Evolutionary conservation across 1,140 invertebrate genomes (phyloP), one percentile per base, ranked within the genome.

Genomic region (Anthonomus grandis): DNA sequence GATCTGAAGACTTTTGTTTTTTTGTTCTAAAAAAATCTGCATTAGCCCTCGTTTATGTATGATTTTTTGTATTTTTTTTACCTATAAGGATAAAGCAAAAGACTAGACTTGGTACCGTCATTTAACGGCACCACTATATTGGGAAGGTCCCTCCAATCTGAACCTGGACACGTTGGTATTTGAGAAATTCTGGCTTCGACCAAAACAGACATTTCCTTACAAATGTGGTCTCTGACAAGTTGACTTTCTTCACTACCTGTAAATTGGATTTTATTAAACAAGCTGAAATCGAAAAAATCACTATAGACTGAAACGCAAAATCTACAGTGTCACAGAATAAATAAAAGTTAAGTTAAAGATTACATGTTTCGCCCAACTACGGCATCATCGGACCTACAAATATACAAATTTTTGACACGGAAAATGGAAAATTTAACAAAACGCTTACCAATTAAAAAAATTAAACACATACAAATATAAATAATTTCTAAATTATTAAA

Each of bases 71-170:
- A 50, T 52, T 53, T 23, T n/a, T n/a, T n/a, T 50, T 57, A 70
- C 63, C 57, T 68, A 44, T 70, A 65, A 6, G 54, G 51, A 62
- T 72, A 70, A 74, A 78, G 81, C 81, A 90, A 72, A 75, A 83
- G 82, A 50, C 82, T 80, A 1, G 81, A 74, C 17, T 58, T 64
- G 18, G 78, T 85, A 50, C 88, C 88, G 74, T 93, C 88, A 8
- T 77, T 80, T 6, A 93, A 75, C 37, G 78, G 73, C 0, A 90
- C 78, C 13, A 79, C 79, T 60, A 89, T 82, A 68, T 94, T 94
- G 0, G 91, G 91, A 6, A 95, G 74, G 75, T 93, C 90, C 51
- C 91, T 78, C 91, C 91, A 95, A 70, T 95, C 91, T 4, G 89
- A 86, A 9, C 90, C 90, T 10, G 81, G 81, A 10, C 76, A 77